Conservation (phyloP, 1,140 invertebrate genomes). For the Drosophila murphyi region DNA sequence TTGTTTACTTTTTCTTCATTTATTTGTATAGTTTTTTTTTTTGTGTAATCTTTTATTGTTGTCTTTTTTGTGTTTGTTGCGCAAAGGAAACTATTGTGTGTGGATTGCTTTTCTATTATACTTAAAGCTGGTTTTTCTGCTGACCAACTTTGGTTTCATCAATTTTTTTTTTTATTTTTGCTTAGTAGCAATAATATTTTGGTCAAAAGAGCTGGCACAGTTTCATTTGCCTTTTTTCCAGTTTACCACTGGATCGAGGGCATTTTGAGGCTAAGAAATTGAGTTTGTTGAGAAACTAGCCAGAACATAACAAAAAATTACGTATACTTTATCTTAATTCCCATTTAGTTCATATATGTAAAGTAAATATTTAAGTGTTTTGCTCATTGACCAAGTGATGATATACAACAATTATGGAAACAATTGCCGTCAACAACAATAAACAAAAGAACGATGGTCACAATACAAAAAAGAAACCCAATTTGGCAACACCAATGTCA, state of each 20-base stretch:
- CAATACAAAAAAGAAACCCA: background rate
- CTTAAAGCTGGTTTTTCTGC: conserved; percentile 1
- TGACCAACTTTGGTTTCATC: conserved; percentile 4
- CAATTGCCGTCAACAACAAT: conserved; percentile 5
- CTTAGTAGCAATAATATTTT: conserved; percentile 1
- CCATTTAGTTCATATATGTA: too few species aligned
- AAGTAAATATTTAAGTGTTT: background rate
- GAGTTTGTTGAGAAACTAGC: background rate
- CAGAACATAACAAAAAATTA: background rate
- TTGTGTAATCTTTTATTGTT: background rate
- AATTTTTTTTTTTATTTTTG: background rate
- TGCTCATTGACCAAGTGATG: conserved; percentile 9
- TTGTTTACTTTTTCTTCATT: background rate
- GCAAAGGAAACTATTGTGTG: conserved; percentile 6
- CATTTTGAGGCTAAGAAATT: background rate
- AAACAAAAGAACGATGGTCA: conserved; percentile 36
- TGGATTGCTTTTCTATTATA: conserved; percentile 8
- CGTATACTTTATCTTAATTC: background rate
- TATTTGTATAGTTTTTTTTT: background rate
- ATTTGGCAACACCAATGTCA: conserved; percentile 27
- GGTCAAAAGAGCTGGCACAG: conserved; percentile 23
- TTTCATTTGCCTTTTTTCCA: background rate
- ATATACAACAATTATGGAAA: conserved; percentile 2
- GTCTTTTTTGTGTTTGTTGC: background rate
- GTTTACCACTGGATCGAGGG: background rate